Percentiles rank a stretch among this genome's conserved stretches.
These are phyloP conservation scores for Scyliorhinus canicula DNA, from an alignment of 2,797 vertebrate species.

Conservation along the genomic window DNA sequence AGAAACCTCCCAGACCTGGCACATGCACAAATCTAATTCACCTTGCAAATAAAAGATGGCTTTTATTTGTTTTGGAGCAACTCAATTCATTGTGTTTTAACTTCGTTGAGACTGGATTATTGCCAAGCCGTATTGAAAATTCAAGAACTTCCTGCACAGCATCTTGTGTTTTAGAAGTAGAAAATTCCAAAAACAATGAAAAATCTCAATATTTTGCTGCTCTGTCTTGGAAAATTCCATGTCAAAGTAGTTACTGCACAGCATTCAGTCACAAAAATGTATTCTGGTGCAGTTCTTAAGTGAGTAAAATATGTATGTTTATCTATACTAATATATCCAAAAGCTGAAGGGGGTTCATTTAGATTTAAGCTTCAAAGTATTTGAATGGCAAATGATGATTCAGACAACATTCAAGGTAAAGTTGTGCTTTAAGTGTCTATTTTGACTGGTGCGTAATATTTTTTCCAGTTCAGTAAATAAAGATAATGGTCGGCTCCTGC, in stretches of 20 bases:
- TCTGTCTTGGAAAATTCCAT: not conserved
- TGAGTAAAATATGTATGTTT: not conserved
- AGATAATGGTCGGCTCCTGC: not conserved
- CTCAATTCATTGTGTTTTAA: not conserved
- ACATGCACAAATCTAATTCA: not conserved
- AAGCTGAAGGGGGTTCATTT: not conserved
- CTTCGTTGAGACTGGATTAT: not conserved
- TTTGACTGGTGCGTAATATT: slow-evolving; percentile 27
- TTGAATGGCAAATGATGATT: not conserved
- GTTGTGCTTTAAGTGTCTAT: slow-evolving; percentile 23
- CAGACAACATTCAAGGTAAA: not conserved
- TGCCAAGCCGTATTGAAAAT: not conserved
- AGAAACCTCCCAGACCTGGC: not conserved
- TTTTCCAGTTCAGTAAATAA: slow-evolving; percentile 36
- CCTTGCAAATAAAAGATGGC: not conserved
- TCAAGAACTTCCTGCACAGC: not conserved
- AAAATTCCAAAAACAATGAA: not conserved
- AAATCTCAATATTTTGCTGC: not conserved
- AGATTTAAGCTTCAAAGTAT: not conserved
- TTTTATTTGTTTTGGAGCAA: not conserved
- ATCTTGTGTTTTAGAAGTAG: not conserved
- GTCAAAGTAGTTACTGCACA: not conserved
- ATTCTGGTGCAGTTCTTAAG: not conserved
- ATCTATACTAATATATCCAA: not conserved
- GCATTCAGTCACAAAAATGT: not conserved